Conservation (phyloP, 2,888 invertebrate species). For the Carpatolechia fugitivella region DNA sequence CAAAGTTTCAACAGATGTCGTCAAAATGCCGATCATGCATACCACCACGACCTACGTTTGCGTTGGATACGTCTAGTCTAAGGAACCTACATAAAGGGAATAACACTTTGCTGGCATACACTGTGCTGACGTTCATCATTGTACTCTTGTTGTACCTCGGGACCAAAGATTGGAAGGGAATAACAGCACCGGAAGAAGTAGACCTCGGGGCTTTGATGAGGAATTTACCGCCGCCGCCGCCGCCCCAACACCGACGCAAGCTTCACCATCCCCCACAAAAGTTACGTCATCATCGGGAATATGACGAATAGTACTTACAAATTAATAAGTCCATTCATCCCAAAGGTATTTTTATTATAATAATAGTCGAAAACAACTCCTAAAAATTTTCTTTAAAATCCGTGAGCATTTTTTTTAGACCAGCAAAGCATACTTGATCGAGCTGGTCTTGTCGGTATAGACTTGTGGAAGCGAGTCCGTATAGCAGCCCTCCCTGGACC, state of each 20-base stretch:
- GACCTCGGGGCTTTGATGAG: conserved; percentile 50
- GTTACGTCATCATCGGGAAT: background rate
- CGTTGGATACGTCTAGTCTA: background rate
- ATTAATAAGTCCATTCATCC: background rate
- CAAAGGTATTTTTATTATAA: background rate
- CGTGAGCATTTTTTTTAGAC: background rate
- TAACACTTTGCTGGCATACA: conserved; percentile 36
- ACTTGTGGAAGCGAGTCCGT: conserved; percentile 55
- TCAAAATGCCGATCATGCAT: background rate
- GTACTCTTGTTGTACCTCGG: conserved; percentile 39
- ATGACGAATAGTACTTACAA: background rate
- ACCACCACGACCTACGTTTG: background rate
- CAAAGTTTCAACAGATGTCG: background rate
- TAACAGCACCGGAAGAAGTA: conserved; percentile 54
- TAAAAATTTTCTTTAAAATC: background rate
- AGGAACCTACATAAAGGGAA: background rate
- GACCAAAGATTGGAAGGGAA: conserved; percentile 52
- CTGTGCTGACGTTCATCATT: conserved; percentile 38
- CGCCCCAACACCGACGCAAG: conserved; percentile 27
- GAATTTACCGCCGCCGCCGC: conserved; percentile 16
- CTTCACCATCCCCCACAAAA: background rate
- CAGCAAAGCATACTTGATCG: conserved; percentile 41
- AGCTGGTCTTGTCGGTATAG: conserved; percentile 36
- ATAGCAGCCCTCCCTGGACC: conserved; percentile 46
- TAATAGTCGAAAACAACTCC: background rate